These are phyloP conservation scores for Ciconia nigra DNA, from an alignment of 2,797 vertebrate genomes.

Conservation along the genomic window DNA sequence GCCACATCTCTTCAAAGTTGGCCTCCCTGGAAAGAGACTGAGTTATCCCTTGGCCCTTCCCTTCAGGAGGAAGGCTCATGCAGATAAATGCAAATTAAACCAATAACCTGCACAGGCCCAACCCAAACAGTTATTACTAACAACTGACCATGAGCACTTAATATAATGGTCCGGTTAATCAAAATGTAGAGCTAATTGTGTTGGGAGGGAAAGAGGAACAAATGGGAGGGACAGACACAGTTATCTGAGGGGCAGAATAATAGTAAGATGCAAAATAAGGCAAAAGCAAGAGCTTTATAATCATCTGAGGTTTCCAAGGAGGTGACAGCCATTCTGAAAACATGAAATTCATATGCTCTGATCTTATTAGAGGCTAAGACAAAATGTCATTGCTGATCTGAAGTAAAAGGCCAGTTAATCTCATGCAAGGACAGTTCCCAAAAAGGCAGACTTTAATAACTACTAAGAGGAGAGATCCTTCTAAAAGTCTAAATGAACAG, in stretches of 20 bases:
- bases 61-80: neutral
- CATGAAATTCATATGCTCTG: neutral
- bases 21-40: neutral
- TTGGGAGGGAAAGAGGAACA: neutral
- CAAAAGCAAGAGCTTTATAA: neutral
- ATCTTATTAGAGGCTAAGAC: conserved; percentile 28
- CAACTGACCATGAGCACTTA: neutral
- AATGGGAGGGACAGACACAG: neutral
- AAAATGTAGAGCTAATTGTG: conserved; percentile 7
- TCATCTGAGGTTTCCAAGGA: conserved; percentile 36
- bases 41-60: neutral
- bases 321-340: conserved; percentile 26
- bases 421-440: neutral
- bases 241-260: neutral
- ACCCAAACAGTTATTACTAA: neutral
- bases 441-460: conserved; percentile 8
- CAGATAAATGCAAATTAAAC: neutral
- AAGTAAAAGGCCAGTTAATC: conserved; percentile 38
- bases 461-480: neutral
- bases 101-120: neutral
- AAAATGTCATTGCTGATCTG: conserved; percentile 27
- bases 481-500: neutral
- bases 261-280: conserved; percentile 17
- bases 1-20: neutral
- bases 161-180: neutral